These are phyloP conservation scores for Drosophila obscura DNA, from an alignment of 1,140 invertebrate species.

Conservation along the genomic window DNA sequence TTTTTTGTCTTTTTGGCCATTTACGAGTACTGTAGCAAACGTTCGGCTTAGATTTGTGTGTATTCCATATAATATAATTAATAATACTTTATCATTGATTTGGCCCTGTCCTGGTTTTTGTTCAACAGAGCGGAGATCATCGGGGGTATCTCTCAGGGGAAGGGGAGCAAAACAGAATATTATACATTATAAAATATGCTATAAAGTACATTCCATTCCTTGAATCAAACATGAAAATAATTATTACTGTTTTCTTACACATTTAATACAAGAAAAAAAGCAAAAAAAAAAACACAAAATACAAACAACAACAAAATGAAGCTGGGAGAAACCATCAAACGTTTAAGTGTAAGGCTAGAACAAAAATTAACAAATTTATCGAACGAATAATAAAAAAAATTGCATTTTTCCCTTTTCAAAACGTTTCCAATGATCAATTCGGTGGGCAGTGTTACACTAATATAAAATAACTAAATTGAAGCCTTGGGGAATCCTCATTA, in stretches of 20 bases:
- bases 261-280: constrained; percentile 48
- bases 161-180: constrained; percentile 4
- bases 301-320: constrained; percentile 34
- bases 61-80: constrained; percentile 62
- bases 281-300: constrained; percentile 24
- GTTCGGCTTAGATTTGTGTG: constrained; percentile 52
- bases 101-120: constrained; percentile 16
- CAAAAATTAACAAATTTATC: constrained; percentile 68
- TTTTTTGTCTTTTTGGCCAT: constrained; percentile 53
- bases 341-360: constrained; percentile 49
- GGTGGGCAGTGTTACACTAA: no score
- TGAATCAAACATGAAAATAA: constrained; percentile 43
- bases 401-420: constrained; percentile 77
- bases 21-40: constrained; percentile 46
- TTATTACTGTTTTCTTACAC: constrained; percentile 63
- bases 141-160: neutral
- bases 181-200: constrained; percentile 19
- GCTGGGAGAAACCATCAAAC: constrained; percentile 24
- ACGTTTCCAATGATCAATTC: neutral
- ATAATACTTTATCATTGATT: constrained; percentile 40
- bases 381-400: constrained; percentile 58
- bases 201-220: constrained; percentile 38
- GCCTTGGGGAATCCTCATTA: no score
- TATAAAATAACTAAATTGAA: no score
- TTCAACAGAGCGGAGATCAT: constrained; percentile 26